Base-by-base conservation (phyloP, 1,140 invertebrate genomes). In the Seison nebaliae region DNA sequence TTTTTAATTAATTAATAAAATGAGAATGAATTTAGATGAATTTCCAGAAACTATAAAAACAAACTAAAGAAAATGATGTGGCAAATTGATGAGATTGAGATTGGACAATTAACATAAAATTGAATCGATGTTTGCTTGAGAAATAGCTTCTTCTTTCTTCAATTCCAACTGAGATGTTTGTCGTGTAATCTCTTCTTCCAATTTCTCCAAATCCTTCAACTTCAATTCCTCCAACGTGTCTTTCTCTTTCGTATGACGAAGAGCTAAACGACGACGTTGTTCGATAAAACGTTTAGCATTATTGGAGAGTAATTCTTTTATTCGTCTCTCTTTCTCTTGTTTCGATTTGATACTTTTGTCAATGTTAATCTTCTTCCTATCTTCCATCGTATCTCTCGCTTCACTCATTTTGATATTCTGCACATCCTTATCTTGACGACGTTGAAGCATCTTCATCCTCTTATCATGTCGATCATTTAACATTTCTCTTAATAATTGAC, bases 251-350 rank as follows among this genome's bases (percentile, higher is more conserved):
- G 69, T 71, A 51, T 93, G 84, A 49, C 84, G 77, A 46, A 81
- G 75, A 36, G 74, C 72, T n/a, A 66, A 60, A 21, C 65, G 58
- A 50, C 78, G 91, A 33, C 81, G 67, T 57, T 98, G 86, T 48
- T 98, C 88, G 65, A 94, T 75, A 51, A 98, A 98, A 49, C 84
- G 80, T 58, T 96, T 96, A 12, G 83, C 86, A 54, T 96, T 96
- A 52, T 93, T 94, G 49, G 93, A 81, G 50, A 93, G 88, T 49
- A 94, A 79, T 57, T 98, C 88, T 42, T 81, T 67, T 24, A 69
- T 53, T 24, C 67, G 51, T 44, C 84, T 67, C 49, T 98, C 91
- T 49, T 84, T 78, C 50, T 96, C 91, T 15, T 80, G 79, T 49
- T 94, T 86, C 29, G 84, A 93, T 55, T 86, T 79, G 17, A 98